Evolutionary conservation across 2,113 vertebrate genomes (phyloP).

Genomic region (Lepus americanus): DNA sequence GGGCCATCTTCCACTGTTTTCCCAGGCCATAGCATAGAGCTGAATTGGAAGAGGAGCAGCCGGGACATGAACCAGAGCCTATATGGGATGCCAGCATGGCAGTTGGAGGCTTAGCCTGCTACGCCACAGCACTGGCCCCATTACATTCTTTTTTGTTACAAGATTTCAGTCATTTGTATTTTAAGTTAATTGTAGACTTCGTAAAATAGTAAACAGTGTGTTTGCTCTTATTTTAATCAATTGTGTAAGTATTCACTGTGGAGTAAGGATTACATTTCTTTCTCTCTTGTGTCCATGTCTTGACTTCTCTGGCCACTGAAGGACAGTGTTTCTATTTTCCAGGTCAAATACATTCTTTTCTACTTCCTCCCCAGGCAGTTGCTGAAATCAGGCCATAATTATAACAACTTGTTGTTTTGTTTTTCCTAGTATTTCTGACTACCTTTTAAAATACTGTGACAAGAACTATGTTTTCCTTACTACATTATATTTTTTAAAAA

Average conservation of each 20-base stretch:
- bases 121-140: too few species aligned
- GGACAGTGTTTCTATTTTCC: neutral
- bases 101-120: too few species aligned
- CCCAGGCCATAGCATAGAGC: too few species aligned
- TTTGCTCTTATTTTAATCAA: neutral
- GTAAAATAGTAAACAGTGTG: neutral
- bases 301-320: neutral
- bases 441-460: neutral
- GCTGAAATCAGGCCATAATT: neutral
- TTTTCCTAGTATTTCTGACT: constrained; percentile 9
- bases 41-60: too few species aligned
- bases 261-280: neutral
- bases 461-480: neutral
- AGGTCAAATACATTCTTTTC: neutral
- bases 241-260: neutral
- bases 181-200: constrained; percentile 18
- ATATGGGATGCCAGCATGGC: too few species aligned
- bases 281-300: neutral
- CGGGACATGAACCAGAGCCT: too few species aligned
- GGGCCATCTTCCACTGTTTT: too few species aligned
- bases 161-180: neutral
- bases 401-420: neutral
- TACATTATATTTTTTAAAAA: neutral
- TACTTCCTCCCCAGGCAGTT: neutral
- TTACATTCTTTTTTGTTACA: neutral